Evolutionary conservation across 2,888 invertebrate genomes (phyloP).

Genomic region (Limnephilus lunatus): DNA sequence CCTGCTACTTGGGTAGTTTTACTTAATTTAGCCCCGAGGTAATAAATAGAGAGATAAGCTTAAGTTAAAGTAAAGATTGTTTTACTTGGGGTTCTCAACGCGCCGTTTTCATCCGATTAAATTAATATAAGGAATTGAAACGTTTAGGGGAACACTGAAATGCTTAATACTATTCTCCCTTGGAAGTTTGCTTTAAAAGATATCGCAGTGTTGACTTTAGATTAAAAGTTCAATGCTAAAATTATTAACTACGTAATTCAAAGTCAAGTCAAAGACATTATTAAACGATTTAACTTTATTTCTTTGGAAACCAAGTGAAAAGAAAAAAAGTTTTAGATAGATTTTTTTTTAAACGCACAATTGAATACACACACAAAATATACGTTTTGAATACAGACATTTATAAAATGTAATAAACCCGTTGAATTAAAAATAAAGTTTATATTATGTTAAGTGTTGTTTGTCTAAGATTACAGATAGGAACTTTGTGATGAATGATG

Average conservation of each 20-base stretch:
- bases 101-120: constrained; percentile 10
- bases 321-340: background rate
- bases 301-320: background rate
- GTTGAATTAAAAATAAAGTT: no score
- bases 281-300: background rate
- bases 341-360: background rate
- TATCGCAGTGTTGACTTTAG: background rate
- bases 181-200: background rate
- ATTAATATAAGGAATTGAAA: background rate
- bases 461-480: no score
- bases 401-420: no score
- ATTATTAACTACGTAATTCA: background rate
- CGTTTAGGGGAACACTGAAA: constrained; percentile 6
- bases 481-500: no score
- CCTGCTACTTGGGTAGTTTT: background rate
- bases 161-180: background rate
- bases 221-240: background rate
- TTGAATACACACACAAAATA: background rate
- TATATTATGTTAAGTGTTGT: no score
- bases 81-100: constrained; percentile 13
- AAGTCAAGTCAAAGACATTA: background rate
- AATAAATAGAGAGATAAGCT: constrained; percentile 32
- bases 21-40: constrained; percentile 8
- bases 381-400: background rate
- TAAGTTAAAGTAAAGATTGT: constrained; percentile 32